Conservation (phyloP, 2,888 invertebrate genomes). For the Campaea margaritaria region DNA sequence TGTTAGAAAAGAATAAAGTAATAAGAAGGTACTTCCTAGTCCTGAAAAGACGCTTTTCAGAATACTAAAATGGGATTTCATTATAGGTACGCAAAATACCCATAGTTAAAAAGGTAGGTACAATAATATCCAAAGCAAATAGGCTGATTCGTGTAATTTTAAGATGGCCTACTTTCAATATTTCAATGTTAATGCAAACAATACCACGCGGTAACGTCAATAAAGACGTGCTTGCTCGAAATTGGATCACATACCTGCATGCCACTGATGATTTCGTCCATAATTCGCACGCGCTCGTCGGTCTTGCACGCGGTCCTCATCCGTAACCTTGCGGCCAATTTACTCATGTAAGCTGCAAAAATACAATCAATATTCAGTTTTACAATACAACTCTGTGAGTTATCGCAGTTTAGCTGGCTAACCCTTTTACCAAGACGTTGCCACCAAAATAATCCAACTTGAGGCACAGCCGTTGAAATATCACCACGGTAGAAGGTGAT, state of each 20-base stretch:
- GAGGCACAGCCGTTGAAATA: too few relatives aligned
- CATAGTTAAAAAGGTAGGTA: too few relatives aligned
- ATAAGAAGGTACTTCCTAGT: too few relatives aligned
- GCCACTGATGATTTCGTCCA: constrained; percentile 97
- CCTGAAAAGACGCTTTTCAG: too few relatives aligned
- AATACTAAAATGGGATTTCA: too few relatives aligned
- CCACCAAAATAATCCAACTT: too few relatives aligned
- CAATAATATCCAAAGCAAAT: too few relatives aligned
- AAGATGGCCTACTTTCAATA: constrained; percentile 16
- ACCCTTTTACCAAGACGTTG: too few relatives aligned
- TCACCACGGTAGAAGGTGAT: too few relatives aligned
- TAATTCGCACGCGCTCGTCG: constrained; percentile 95
- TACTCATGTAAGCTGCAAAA: constrained; percentile 86
- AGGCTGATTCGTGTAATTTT: background rate
- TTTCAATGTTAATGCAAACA: constrained; percentile 22
- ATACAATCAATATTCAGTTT: constrained; percentile 26
- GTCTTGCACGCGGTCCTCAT: constrained; percentile 93
- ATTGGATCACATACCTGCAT: constrained; percentile 90
- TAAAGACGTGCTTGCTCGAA: constrained; percentile 15
- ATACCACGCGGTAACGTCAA: constrained; percentile 62
- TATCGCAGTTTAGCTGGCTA: too few relatives aligned
- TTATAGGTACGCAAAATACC: too few relatives aligned
- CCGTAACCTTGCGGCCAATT: constrained; percentile 87
- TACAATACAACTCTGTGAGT: background rate
- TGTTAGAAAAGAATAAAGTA: too few relatives aligned